Evolutionary conservation across 2,113 vertebrate genomes (phyloP), one percentile per base, ranked within the genome.

Genomic region (Notothenia coriiceps): DNA sequence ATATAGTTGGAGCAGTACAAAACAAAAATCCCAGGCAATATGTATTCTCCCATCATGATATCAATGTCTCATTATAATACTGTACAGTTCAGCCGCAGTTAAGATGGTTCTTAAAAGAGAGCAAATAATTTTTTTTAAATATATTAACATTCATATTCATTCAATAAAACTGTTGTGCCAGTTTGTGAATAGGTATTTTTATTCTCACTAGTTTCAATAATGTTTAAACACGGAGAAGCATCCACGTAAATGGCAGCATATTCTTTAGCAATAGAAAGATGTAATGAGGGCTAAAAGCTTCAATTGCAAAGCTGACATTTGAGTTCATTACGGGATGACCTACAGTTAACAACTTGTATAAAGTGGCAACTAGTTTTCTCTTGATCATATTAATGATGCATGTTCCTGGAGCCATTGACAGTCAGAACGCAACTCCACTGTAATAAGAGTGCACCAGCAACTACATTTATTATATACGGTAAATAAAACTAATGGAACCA

Each of bases 231-330:
- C 29, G 4, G 7, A 25, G 15, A 74, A 46, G 44, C 46, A 33
- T 11, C 14, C 14, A 20, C 29, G n/a, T 25, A 59, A 3, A 17
- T 56, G 11, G 50, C 12, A 49, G 6, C 14, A 18, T 10, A 62
- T 64, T 63, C 50, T 76, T 74, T 18, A 65, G 11, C 17, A 57
- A 76, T 1, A n/a, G 22, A 20, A 3, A 51, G 20, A 22, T 71
- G 14, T 35, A 66, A 59, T 22, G 1, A 59, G 13, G 12, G 10
- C 25, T 47, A 54, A 70, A 43, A 20, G 44, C 52, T 62, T 62
- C 49, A 69, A 49, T 40, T 63, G 35, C 50, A 35, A 46, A 22
- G 22, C 55, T 25, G 22, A 60, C 10, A 63, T 25, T 13, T 44
- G 25, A 5, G 9, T 3, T 29, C 2, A 46, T n/a, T 14, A 6